Evolutionary conservation across 2,888 invertebrate species (phyloP), one percentile per base, ranked within the genome.

Genomic region (Aphidius colemani): DNA sequence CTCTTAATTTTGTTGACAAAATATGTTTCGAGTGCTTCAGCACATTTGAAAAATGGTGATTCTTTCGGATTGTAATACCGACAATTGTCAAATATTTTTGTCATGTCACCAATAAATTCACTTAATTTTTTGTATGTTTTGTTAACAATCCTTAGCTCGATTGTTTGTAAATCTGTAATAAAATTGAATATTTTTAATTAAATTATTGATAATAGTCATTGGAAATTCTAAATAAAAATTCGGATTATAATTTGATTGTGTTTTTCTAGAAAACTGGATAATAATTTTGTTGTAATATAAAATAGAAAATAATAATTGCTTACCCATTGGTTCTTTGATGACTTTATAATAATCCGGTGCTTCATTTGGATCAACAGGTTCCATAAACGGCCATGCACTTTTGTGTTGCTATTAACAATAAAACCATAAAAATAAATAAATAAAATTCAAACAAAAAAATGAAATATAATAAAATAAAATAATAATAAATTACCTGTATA

Each of bases 21-120:
- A 84, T 92, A 96, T 66, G 93, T 92, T 85, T 98, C 98, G 69
- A 98, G 86, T 61, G 93, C 91, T 82, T 97, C 96, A 30, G 98
- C 98, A 85, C 96, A 96, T 78, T 96, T 93, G 85, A 94, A 97
- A 85, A 97, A 96, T 67, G 95, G 93, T 13, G 97, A 95, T 82
- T 96, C 96, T 79, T 93, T 92, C 66, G 96, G 94, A 85, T 98
- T 98, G 85, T 96, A 98, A 81, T 95, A 95, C 71, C 98, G 92
- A 86, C 98, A 98, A 85, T 99, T 99, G 85, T 98, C 97, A 84
- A 98, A 98, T 80, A 99, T 96, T 85, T 96, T 95, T 69, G 95
- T 96, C 90, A 98, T 95, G 83, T 98, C 98, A 81, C 95, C 95
- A 78, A 97, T 94, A 83, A 98, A 97, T 81, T 98, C 96, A 81